phyloP scores from a whole-genome alignment of 1,140 invertebrate species.

The Drosophila nannoptera region DNA sequence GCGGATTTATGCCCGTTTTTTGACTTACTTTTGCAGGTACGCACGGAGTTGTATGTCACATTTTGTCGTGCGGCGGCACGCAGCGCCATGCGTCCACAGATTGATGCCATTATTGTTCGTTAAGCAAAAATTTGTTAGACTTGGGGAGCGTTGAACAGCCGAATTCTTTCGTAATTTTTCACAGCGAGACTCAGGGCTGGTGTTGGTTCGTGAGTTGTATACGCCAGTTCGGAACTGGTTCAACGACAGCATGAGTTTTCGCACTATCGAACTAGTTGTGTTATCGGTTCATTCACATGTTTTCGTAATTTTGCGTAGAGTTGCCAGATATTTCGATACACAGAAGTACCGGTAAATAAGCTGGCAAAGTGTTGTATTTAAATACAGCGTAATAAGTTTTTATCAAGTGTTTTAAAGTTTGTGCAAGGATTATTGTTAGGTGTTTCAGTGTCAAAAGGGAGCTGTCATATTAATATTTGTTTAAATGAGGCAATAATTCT shows the following conservation, averaged over 20 bases:
- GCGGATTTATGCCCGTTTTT: background rate
- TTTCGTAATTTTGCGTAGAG: background rate
- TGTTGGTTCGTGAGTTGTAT: slow-evolving; percentile 29
- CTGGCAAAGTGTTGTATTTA: background rate
- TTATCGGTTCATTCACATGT: no score
- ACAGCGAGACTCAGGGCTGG: slow-evolving; percentile 56
- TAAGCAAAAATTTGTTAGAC: slow-evolving; percentile 65
- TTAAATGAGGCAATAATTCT: no score
- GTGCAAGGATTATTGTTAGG: background rate
- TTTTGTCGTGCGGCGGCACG: slow-evolving; percentile 80
- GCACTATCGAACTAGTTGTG: slow-evolving; percentile 4
- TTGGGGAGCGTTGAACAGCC: slow-evolving; percentile 57
- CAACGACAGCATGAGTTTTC: background rate
- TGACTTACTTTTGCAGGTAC: slow-evolving; percentile 80
- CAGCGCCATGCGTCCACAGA: slow-evolving; percentile 80
- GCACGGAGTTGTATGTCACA: slow-evolving; percentile 79
- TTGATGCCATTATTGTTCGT: slow-evolving; percentile 82
- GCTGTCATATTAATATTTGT: no score
- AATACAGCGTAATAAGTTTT: background rate
- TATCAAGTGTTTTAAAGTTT: background rate
- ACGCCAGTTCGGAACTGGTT: slow-evolving; percentile 26
- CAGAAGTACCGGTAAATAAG: background rate
- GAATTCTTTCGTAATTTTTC: slow-evolving; percentile 76
- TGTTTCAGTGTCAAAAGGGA: no score
- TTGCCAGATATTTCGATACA: background rate